Percentiles rank a stretch among this genome's conserved stretches.
These are phyloP conservation scores for Tyria jacobaeae DNA, from an alignment of 2,888 invertebrate species.

Conservation along the genomic window DNA sequence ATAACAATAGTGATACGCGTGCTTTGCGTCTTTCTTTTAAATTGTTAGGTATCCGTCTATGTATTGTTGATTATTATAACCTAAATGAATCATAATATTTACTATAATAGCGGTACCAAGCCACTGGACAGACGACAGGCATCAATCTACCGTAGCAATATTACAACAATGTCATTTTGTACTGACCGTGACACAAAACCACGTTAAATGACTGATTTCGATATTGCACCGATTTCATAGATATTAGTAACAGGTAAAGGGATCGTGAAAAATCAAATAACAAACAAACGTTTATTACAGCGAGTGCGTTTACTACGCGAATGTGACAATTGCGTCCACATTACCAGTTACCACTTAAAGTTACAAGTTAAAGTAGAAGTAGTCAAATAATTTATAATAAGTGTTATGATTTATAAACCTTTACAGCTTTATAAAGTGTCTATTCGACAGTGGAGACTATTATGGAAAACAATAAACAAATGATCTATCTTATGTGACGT, in stretches of 20 bases:
- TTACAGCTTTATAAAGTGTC: not conserved
- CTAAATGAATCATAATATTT: not conserved
- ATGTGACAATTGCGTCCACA: slow-evolving; percentile 1
- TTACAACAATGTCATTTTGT: slow-evolving; percentile 61
- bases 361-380: not conserved
- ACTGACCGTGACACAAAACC: slow-evolving; percentile 62
- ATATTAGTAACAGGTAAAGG: slow-evolving; percentile 41
- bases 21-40: slow-evolving; percentile 48
- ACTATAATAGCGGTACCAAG: not conserved
- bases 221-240: slow-evolving; percentile 60
- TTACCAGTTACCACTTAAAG: not conserved
- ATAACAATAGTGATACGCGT: slow-evolving; percentile 56
- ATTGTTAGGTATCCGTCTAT: slow-evolving; percentile 35
- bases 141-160: slow-evolving; percentile 55
- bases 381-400: no score
- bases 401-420: no score
- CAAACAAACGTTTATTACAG: not conserved
- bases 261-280: slow-evolving; percentile 21
- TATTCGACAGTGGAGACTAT: not conserved
- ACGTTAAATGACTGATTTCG: slow-evolving; percentile 58
- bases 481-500: slow-evolving; percentile 24
- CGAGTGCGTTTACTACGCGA: not conserved
- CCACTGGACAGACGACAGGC: slow-evolving; percentile 9
- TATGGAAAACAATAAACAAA: not conserved
- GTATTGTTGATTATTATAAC: slow-evolving; percentile 13